Evolutionary conservation across 1,140 invertebrate species (phyloP).

Genomic region (Bombus waltoni): DNA sequence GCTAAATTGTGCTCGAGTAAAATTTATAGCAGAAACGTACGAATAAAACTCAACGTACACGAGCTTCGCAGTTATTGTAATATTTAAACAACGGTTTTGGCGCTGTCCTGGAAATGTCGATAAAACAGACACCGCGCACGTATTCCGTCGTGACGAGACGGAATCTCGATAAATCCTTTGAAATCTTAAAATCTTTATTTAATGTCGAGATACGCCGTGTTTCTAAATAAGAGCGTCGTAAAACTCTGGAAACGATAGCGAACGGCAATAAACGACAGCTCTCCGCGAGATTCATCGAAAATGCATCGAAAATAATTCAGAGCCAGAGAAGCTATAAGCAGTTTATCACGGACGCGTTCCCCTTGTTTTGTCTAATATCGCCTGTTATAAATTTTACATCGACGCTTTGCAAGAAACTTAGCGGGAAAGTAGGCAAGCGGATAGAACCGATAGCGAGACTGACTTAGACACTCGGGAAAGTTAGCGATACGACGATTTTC

Average conservation of each 20-base stretch:
- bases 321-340: no score
- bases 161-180: no score
- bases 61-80: no score
- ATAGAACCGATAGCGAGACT: not conserved
- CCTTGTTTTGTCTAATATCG: not conserved
- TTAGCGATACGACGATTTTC: not conserved
- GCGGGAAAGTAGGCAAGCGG: not conserved
- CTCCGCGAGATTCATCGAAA: not conserved
- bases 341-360: not conserved
- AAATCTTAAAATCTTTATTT: not conserved
- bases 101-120: no score
- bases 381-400: not conserved
- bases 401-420: not conserved
- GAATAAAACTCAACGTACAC: no score
- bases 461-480: not conserved
- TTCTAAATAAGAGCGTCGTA: not conserved
- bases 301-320: not conserved
- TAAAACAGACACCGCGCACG: accelerated
- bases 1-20: no score
- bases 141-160: no score
- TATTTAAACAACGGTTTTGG: no score
- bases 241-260: not conserved
- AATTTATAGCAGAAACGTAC: no score
- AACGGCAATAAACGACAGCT: no score
- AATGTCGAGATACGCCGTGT: not conserved